phyloP scores from a whole-genome alignment of 2,113 vertebrate species.

The Microtus oregoni region DNA sequence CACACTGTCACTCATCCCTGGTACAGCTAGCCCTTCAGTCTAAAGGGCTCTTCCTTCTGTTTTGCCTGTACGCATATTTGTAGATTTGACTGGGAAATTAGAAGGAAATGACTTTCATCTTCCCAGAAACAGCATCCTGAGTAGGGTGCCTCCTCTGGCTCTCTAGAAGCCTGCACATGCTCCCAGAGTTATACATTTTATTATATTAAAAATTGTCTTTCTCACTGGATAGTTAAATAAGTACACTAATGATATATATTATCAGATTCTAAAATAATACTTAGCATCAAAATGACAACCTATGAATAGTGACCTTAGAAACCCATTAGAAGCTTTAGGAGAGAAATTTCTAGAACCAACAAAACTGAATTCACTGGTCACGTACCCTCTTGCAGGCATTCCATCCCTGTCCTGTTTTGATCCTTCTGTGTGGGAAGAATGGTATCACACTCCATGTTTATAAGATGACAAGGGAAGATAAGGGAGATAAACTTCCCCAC shows the following conservation, averaged over 20 bases:
- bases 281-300: background rate
- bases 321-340: background rate
- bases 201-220: background rate
- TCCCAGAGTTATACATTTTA: background rate
- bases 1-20: rapidly evolving
- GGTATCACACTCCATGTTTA: background rate
- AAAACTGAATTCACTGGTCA: background rate
- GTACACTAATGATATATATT: background rate
- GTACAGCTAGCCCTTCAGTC: background rate
- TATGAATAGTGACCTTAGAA: background rate
- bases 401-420: background rate
- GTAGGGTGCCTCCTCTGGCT: background rate
- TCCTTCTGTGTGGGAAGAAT: background rate
- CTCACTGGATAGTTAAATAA: background rate
- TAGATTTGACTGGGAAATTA: background rate
- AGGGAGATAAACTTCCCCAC: background rate
- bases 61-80: background rate
- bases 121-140: background rate
- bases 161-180: background rate
- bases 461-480: background rate
- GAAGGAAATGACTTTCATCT: background rate
- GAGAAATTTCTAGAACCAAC: background rate
- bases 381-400: background rate
- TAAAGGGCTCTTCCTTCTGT: background rate
- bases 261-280: background rate